These are phyloP conservation scores for Cybosia mesomella DNA, from an alignment of 2,888 invertebrate species.

Conservation along the genomic window DNA sequence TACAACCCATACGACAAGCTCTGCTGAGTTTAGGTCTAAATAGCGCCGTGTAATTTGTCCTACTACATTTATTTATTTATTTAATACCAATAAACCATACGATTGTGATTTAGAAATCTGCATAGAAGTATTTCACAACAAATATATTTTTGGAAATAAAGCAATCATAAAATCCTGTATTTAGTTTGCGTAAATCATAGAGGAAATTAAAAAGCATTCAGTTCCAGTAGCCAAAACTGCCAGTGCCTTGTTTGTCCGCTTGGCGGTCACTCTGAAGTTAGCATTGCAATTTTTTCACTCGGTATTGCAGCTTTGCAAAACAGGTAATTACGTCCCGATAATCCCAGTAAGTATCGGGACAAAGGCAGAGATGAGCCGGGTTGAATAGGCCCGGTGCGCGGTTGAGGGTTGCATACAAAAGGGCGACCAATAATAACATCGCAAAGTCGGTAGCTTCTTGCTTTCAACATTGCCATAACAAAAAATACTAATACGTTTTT, in stretches of 20 bases:
- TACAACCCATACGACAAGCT: too few relatives aligned
- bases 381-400: conserved; percentile 72
- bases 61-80: too few relatives aligned
- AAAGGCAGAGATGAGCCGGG: conserved; percentile 70
- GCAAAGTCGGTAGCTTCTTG: conserved; percentile 86
- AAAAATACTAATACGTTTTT: conserved; percentile 65
- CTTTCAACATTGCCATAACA: conserved; percentile 69
- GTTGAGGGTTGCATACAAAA: conserved; percentile 74
- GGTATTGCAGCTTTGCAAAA: conserved; percentile 79
- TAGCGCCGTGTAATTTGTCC: too few relatives aligned
- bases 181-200: conserved; percentile 56
- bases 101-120: background rate
- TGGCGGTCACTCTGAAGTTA: conserved; percentile 70
- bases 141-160: conserved; percentile 37
- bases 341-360: conserved; percentile 77
- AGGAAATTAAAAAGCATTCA: conserved; percentile 30
- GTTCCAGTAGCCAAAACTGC: conserved; percentile 59
- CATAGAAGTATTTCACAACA: conserved; percentile 11
- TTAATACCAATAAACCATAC: background rate
- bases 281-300: conserved; percentile 67
- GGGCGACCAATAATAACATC: conserved; percentile 78
- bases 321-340: conserved; percentile 83
- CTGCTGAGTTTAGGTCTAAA: too few relatives aligned
- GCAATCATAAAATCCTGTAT: conserved; percentile 26
- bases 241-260: conserved; percentile 56